Evolutionary conservation across 2,797 vertebrate genomes (phyloP).

Genomic region (Sebastes baramenuke): DNA sequence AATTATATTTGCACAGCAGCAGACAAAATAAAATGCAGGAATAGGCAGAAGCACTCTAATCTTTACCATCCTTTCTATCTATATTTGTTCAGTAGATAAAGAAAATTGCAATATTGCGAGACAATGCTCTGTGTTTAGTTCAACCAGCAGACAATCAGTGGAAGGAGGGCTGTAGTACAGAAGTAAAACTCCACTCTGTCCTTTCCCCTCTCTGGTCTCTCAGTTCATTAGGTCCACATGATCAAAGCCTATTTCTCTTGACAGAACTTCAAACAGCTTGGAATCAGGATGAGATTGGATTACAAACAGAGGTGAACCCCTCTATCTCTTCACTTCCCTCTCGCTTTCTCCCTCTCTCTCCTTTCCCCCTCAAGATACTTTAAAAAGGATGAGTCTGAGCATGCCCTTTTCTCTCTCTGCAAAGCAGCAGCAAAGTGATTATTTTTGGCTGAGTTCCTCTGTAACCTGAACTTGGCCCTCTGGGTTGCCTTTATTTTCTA

Average conservation of each 20-base stretch:
- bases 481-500: conserved; percentile 52
- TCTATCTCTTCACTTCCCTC: conserved; percentile 39
- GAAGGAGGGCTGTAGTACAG: not conserved
- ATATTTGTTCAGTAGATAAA: not conserved
- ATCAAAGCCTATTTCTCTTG: conserved; percentile 82
- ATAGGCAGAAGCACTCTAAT: not conserved
- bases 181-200: conserved; percentile 39
- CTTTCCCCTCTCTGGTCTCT: conserved; percentile 52
- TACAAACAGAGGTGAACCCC: conserved; percentile 71
- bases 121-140: not conserved
- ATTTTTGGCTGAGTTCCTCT: conserved; percentile 62
- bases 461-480: conserved; percentile 53
- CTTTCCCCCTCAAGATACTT: conserved; percentile 43
- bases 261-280: conserved; percentile 85
- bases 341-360: conserved; percentile 5
- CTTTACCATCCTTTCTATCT: not conserved
- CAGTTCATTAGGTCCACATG: conserved; percentile 81
- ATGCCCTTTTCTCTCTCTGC: conserved; percentile 24
- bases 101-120: not conserved
- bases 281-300: conserved; percentile 79
- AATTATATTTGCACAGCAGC: not conserved
- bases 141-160: conserved; percentile 28
- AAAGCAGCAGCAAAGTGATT: conserved; percentile 55
- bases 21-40: not conserved
- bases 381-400: conserved; percentile 65